Conservation (phyloP, 2,888 invertebrate genomes). For the Lomographa bimaculata region DNA sequence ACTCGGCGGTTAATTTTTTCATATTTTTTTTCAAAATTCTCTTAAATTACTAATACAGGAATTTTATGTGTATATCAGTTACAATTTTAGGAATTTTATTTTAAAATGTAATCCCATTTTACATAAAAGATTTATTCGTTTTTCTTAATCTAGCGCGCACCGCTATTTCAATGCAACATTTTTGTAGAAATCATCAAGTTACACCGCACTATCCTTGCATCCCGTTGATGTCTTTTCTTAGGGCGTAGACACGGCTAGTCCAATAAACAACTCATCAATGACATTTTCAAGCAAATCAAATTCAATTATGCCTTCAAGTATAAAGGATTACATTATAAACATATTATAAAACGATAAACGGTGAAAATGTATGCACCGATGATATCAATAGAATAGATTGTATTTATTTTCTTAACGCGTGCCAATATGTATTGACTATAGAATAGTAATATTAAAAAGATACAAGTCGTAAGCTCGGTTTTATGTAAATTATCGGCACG, state of each 20-base stretch:
- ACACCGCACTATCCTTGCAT: too few species aligned
- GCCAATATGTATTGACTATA: slow-evolving; percentile 32
- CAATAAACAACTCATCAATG: slow-evolving; percentile 16
- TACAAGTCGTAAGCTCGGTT: slow-evolving; percentile 39
- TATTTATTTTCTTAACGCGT: slow-evolving; percentile 24
- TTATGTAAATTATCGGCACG: slow-evolving; percentile 57
- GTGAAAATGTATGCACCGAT: slow-evolving; percentile 34
- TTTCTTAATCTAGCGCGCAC: too few species aligned
- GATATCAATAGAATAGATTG: slow-evolving; percentile 23
- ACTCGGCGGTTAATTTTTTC: too few species aligned
- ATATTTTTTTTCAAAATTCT: too few species aligned
- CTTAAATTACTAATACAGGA: too few species aligned
- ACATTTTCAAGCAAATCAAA: slow-evolving; percentile 18
- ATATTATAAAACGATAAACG: slow-evolving; percentile 18
- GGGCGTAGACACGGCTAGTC: neutral
- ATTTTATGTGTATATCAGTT: too few species aligned
- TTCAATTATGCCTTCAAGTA: slow-evolving; percentile 6
- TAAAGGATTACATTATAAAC: slow-evolving; percentile 13
- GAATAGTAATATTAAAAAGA: too few species aligned
- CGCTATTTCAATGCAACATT: too few species aligned
- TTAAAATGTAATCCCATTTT: too few species aligned
- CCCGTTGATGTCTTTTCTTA: slow-evolving; percentile 49
- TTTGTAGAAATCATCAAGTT: too few species aligned
- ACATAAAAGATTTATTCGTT: too few species aligned
- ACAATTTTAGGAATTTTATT: too few species aligned